These are phyloP conservation scores for Agonopterix subpropinquella DNA, from an alignment of 2,888 invertebrate genomes.

Conservation along the genomic window DNA sequence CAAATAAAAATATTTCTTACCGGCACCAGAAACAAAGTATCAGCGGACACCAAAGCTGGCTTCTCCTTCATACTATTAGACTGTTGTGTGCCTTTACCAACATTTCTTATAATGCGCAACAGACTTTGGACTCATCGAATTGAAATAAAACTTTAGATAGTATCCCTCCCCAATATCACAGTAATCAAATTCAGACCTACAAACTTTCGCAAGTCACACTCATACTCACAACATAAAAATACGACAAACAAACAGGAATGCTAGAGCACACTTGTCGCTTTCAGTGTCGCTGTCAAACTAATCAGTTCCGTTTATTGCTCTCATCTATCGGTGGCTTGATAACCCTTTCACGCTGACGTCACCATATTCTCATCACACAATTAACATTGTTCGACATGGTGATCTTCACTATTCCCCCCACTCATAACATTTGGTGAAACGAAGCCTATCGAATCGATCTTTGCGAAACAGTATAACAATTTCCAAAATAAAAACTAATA, in stretches of 20 bases:
- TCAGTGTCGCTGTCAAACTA: too few relatives aligned
- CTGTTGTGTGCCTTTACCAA: constrained; percentile 59
- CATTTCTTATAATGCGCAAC: constrained; percentile 37
- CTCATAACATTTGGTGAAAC: neutral
- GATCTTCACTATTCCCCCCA: neutral
- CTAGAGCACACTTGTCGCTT: too few relatives aligned
- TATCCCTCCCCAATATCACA: constrained; percentile 66
- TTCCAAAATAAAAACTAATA: constrained; percentile 1
- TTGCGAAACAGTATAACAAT: constrained; percentile 1
- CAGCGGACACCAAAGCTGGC: constrained; percentile 70
- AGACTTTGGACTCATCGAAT: constrained; percentile 31
- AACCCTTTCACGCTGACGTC: too few relatives aligned
- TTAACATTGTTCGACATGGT: neutral
- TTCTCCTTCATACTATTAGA: constrained; percentile 56
- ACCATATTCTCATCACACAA: neutral
- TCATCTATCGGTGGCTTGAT: too few relatives aligned
- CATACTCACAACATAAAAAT: constrained; percentile 37
- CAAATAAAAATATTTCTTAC: constrained; percentile 53
- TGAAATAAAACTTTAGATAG: constrained; percentile 39
- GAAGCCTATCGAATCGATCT: too few relatives aligned
- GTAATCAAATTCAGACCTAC: constrained; percentile 52
- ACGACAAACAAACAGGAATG: constrained; percentile 3
- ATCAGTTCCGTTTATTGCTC: too few relatives aligned
- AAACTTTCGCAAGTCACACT: constrained; percentile 32
- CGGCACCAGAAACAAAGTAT: constrained; percentile 52